Conservation (phyloP, 2,797 vertebrate species). For the Erethizon dorsatum region DNA sequence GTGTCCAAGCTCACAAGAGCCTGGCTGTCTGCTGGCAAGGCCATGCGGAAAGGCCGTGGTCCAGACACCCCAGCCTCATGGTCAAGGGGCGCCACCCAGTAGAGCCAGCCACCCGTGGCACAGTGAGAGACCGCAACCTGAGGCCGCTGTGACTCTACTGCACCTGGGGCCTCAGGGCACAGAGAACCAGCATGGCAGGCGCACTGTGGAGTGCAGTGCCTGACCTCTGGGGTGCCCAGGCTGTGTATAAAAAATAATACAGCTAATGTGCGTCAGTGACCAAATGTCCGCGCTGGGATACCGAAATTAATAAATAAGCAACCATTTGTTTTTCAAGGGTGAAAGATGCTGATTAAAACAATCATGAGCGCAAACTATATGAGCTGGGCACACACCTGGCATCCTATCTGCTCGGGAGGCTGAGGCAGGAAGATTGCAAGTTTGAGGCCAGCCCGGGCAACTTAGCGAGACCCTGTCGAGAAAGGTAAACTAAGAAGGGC, state of each 20-base stretch:
- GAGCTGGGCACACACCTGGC: background rate
- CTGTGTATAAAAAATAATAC: background rate
- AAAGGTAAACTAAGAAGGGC: background rate
- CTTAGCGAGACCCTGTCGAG: background rate
- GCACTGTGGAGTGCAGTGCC: background rate
- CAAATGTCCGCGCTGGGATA: background rate
- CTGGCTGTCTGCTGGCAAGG: background rate
- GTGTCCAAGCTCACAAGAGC: background rate
- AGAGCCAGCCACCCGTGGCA: background rate
- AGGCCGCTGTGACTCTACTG: no score
- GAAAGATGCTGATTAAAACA: background rate
- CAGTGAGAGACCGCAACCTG: background rate
- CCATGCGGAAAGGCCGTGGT: rapidly evolving
- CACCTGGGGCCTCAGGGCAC: background rate
- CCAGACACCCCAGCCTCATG: background rate
- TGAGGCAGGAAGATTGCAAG: background rate
- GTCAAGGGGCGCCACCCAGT: no score
- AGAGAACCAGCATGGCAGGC: background rate
- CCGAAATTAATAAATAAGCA: background rate
- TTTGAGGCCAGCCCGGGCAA: background rate
- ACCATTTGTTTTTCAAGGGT: background rate
- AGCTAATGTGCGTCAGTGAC: background rate
- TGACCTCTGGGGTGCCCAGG: background rate
- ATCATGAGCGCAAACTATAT: background rate
- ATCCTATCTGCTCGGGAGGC: background rate